Base-by-base conservation (phyloP, 2,888 invertebrate species). In the Pardosa pseudoannulata region DNA sequence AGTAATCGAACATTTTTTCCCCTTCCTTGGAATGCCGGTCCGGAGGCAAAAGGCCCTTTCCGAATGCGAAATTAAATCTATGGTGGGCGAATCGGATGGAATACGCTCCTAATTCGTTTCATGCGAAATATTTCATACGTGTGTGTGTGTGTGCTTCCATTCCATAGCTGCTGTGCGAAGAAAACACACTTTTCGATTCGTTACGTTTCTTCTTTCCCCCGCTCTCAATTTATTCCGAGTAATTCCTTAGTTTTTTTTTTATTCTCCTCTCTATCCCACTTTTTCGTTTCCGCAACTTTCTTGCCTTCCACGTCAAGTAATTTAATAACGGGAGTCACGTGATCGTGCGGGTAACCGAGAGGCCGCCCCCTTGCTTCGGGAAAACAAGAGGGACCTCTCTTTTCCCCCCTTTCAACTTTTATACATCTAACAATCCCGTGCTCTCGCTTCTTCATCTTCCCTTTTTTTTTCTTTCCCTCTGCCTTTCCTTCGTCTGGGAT, bases 241-340 rank as follows among this genome's bases (percentile, higher is more conserved):
- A n/a, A n/a, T n/a, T n/a, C n/a, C n/a, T n/a, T n/a, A n/a, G n/a
- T n/a, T n/a, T n/a, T n/a, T n/a, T n/a, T n/a, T n/a, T n/a, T n/a
- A n/a, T n/a, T n/a, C n/a, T n/a, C n/a, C n/a, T n/a, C n/a, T n/a
- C n/a, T 86, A 70, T 80, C 56, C 78, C 36, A 46, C 46, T 64
- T 68, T 82, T 50, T 85, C 71, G 70, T 50, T 79, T 71, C 79
- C 72, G 28, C 68, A 23, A 64, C 71, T 73, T 72, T 39, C 68
- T 70, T 81, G 56, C 62, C 67, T 41, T 62, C 36, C 62, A 75
- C 82, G 68, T 71, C 62, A 75, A 62, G 82, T 82, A 82, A 82
- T 82, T 82, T 82, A 82, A 82, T 82, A 82, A 82, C 82, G 64
- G 82, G 62, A 82, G 82, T 82, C 82, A 82, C 82, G 82, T 82